Evolutionary conservation across 2,888 invertebrate species (phyloP).

Genomic region (Neoscelio sp.): DNA sequence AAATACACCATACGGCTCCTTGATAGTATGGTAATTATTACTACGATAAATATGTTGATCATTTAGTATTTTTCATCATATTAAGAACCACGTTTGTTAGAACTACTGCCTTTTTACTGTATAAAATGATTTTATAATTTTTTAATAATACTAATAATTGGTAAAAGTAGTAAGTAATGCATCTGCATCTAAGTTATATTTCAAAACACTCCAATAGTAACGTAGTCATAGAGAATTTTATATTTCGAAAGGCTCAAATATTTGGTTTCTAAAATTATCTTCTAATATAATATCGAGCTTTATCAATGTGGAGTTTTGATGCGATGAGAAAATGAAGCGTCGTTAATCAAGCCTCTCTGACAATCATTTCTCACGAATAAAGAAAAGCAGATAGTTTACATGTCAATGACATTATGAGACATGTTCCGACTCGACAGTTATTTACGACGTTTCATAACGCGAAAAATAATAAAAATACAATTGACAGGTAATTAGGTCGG

Average conservation of each 20-base stretch:
- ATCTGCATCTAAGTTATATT: too few relatives aligned
- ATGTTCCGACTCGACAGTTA: constrained; percentile 3
- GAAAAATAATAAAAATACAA: not conserved
- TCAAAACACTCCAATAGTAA: constrained; percentile 7
- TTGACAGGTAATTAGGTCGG: too few relatives aligned
- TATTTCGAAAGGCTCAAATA: constrained; percentile 22
- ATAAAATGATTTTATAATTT: too few relatives aligned
- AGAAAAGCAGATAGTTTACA: constrained; percentile 2
- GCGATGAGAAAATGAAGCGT: constrained; percentile 28
- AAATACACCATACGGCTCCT: too few relatives aligned
- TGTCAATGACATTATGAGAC: constrained; percentile 13
- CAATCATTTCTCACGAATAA: constrained; percentile 28
- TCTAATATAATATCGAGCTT: constrained; percentile 19
- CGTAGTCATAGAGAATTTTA: constrained; percentile 13
- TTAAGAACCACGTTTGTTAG: too few relatives aligned
- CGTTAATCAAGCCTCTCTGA: constrained; percentile 28
- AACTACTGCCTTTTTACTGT: too few relatives aligned
- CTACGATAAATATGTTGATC: too few relatives aligned
- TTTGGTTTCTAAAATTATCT: constrained; percentile 15
- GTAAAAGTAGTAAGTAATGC: constrained; percentile 36
- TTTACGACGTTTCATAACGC: not conserved
- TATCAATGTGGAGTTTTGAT: constrained; percentile 24
- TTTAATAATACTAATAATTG: not conserved
- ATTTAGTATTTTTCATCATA: too few relatives aligned
- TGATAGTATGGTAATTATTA: too few relatives aligned